Percentiles rank a stretch among this genome's conserved stretches.
Evolutionary conservation across 2,797 vertebrate genomes (phyloP).

Genomic region (Eulemur albifrons): DNA sequence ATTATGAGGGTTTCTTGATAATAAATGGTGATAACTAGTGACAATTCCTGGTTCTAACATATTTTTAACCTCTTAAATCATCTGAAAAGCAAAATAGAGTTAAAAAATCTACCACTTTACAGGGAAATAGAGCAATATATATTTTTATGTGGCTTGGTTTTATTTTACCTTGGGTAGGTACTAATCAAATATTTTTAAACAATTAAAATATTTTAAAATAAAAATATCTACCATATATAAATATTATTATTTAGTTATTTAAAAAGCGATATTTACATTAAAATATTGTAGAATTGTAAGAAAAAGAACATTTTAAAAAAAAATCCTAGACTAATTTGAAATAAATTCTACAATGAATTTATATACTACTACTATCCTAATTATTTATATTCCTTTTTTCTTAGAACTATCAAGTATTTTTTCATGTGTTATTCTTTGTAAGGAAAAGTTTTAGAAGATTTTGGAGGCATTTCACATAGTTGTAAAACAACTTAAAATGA

Average conservation of each 20-base stretch:
- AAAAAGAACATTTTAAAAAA: not conserved
- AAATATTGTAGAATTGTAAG: not conserved
- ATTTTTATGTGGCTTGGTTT: not conserved
- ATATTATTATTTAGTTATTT: not conserved
- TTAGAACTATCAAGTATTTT: not conserved
- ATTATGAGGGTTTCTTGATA: not conserved
- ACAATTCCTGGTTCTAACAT: not conserved
- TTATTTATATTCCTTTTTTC: not conserved
- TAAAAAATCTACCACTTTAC: not conserved
- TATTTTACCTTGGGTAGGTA: not conserved
- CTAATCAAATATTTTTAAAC: slow-evolving; percentile 20
- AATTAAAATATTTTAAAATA: slow-evolving; percentile 4
- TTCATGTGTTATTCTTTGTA: not conserved
- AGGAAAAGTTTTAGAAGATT: not conserved
- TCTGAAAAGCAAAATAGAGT: not conserved
- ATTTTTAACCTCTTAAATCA: not conserved
- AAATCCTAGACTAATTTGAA: not conserved
- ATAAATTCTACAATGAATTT: not conserved
- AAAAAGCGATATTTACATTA: not conserved
- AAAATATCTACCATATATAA: not conserved
- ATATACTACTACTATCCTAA: not conserved
- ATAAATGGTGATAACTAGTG: not conserved
- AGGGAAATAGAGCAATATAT: not conserved
- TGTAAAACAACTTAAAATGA: not conserved
- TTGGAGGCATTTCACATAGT: not conserved